Base-by-base conservation (phyloP, 37 sponge, comb jelly and placozoan genomes). In the Aphrocallistes beatrix region DNA sequence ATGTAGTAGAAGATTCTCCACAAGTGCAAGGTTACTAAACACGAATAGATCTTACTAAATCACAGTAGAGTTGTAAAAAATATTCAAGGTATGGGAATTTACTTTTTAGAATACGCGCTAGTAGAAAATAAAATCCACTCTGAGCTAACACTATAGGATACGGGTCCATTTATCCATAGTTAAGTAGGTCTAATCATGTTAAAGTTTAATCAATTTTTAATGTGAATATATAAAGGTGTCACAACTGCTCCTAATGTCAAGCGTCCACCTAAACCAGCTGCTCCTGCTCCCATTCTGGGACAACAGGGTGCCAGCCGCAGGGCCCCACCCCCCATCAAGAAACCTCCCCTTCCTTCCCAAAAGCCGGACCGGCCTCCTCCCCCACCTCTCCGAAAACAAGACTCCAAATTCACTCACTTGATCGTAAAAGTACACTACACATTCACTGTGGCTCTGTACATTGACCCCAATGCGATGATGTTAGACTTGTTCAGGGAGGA, bases 341-440 rank as follows among this genome's bases (percentile, higher is more conserved):
- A 60, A 30, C 75, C 75, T 3, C 75, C 8, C 3, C 75, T 60
- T 30, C 75, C 75, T 1, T 6, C 10, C 17, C 25, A 60, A 30
- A 60, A 60, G 34, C 75, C 75, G 17, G 75, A 3, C 6, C 75
- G 75, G 6, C 75, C 75, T 13, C 34, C 75, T 3, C 75, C 34
- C 75, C 75, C 75, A 60, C 75, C 75, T 30, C 10, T 60, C 1
- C 75, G 75, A 3, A 60, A 60, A 60, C 75, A 60, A 13, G 75
- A 60, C n/a, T 60, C 75, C 34, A 60, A 13, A 60, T 19, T 28
- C 10, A 25, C 75, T 25, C 8, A 85, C 37, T 88, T 95, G 37
- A 89, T 94, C 32, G 89, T 95, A n/a, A 95, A 95, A 45, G 90
- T 95, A 0, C 95, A 95, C 86, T 95, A 92, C 81, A 85, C 89